Evolutionary conservation across 2,113 vertebrate species (phyloP).

Genomic region (Canis aureus): DNA sequence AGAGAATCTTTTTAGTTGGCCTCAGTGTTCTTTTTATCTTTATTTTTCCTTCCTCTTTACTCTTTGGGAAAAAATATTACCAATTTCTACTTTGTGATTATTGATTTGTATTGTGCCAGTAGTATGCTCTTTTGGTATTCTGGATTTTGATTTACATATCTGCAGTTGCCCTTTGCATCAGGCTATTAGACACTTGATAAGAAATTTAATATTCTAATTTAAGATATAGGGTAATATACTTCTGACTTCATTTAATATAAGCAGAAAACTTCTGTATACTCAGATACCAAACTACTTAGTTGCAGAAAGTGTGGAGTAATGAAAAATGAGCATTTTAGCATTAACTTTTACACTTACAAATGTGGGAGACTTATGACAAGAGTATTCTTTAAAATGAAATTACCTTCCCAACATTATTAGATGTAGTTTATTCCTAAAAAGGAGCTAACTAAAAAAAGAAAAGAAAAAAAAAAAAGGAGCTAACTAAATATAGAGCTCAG

Average conservation of each 20-base stretch:
- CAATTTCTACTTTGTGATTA: neutral
- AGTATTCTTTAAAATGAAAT: neutral
- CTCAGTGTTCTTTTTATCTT: neutral
- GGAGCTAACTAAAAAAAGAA: neutral
- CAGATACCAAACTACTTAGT: neutral
- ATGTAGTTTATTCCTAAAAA: neutral
- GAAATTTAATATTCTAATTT: neutral
- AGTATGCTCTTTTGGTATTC: neutral
- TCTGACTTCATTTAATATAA: neutral
- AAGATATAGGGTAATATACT: neutral
- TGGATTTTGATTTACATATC: conserved; percentile 14
- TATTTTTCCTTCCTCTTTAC: neutral
- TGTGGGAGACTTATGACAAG: neutral
- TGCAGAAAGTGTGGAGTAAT: neutral
- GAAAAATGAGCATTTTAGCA: neutral
- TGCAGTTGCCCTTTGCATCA: neutral
- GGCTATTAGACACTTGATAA: neutral
- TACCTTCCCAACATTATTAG: neutral
- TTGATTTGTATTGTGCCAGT: neutral
- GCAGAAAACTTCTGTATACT: neutral
- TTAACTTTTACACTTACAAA: neutral
- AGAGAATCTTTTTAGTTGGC: neutral
- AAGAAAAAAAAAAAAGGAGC: neutral
- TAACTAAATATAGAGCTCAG: neutral
- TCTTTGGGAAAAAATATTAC: neutral